Base-by-base conservation (phyloP, 2,113 vertebrate genomes). In the Neopipo cinnamomea region DNA sequence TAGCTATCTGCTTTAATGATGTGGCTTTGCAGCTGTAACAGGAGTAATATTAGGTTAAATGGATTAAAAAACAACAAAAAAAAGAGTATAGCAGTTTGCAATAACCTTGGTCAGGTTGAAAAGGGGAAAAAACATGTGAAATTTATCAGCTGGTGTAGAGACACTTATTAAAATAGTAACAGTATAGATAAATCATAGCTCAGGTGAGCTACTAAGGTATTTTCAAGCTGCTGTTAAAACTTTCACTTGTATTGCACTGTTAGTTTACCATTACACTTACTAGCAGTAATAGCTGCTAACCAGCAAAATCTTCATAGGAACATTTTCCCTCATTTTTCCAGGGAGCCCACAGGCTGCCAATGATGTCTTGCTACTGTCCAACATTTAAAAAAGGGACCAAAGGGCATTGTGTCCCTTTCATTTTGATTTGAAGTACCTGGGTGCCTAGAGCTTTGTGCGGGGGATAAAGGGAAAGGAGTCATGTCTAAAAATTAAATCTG, bases 171-270 rank as follows among this genome's bases (percentile, higher is more conserved):
- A 93, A 92, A 77, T 31, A n/a, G 33, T 50, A 87, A 19, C 28
- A 12, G 6, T 37, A 27, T 6, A 73, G 88, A 76, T 78, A 77
- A 82, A 63, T 44, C 28, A 27, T 52, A 61, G 37, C 37, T 87
- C 14, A 47, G n/a, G 37, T 1, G 3, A 89, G 17, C 27, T 87
- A 37, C 9, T 42, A 63, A 67, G 61, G 50, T 28, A n/a, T 81
- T 91, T 81, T 70, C 41, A 78, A 87, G 62, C 39, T 85, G 77
- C 81, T 81, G 89, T 89, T 66, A 92, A 95, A 97, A 79, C 7
- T 70, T 85, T 91, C 55, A 72, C 71, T 88, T 94, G 66, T 3
- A 17, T 61, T 80, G 18, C 6, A n/a, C 8, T 27, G 5, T 81
- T 84, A 50, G 28, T 63, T 89, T 88, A 41, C 44, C 10, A 2